Evolutionary conservation across 2,888 invertebrate genomes (phyloP), one percentile per base, ranked within the genome.

Genomic region (Acronicta psi): DNA sequence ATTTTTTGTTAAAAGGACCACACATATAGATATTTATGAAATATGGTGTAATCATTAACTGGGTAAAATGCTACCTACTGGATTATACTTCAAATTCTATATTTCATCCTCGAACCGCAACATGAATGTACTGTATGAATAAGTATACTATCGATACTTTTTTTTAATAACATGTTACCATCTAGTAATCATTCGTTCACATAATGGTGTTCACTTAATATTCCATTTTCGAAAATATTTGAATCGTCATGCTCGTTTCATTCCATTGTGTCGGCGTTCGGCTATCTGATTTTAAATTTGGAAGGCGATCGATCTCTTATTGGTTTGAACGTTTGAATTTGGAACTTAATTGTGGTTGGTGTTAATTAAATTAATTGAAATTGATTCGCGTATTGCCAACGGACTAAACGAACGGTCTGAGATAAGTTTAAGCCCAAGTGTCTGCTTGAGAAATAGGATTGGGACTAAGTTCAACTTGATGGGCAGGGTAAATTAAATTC

Each of bases 181-280:
- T 68, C 86, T 84, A 89, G 88, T 88, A 88, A 89, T 89, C 89
- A 87, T 84, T 88, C 87, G 88, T 86, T 87, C 89, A 86, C 88
- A 90, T 93, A 93, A 93, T 93, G 87, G 91, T 87, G 75, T 88
- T 90, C 90, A 92, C 91, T 93, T 93, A 92, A 93, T 93, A 93
- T 93, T 92, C 91, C 92, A 93, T 93, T 93, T 93, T 92, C 86
- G 84, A 92, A 92, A 92, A 92, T 92, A 93, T 93, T 93, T 91
- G 93, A 90, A 91, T 84, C 90, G 93, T 93, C 93, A 94, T 93
- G 92, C 91, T 90, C 88, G 86, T 87, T 90, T 89, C 88, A 90
- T 90, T 91, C 91, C 88, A 91, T 92, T 91, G 90, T 91, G 86
- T 85, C 79, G 80, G 80, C 75, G 85, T 88, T 87, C 88, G 86